Percentiles rank a stretch among this genome's conserved stretches.
These are phyloP conservation scores for Lydus trimaculatus DNA, from an alignment of 2,888 invertebrate genomes.

Conservation along the genomic window DNA sequence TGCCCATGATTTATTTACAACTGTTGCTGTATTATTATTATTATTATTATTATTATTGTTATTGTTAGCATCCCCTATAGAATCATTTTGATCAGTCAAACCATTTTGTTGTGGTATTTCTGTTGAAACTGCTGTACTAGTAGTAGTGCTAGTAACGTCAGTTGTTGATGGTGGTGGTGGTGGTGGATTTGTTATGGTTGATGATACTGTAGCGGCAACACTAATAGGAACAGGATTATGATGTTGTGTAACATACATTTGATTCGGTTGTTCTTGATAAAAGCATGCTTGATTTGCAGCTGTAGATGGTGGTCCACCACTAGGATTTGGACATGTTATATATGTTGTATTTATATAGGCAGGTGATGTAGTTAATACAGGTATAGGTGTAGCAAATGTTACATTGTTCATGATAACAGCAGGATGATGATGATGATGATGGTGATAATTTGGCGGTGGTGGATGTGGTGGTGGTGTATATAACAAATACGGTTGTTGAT, in stretches of 20 bases:
- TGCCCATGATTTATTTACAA: slow-evolving; percentile 70
- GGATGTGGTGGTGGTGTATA: background rate
- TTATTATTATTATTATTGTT: background rate
- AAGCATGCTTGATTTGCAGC: background rate
- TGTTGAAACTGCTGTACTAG: background rate
- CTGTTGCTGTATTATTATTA: slow-evolving; percentile 16
- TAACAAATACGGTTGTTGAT: slow-evolving; percentile 5
- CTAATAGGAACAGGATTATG: background rate
- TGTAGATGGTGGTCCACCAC: background rate
- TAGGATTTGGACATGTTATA: background rate
- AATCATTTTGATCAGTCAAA: slow-evolving; percentile 19
- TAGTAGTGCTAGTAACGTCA: background rate
- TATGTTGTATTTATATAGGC: background rate
- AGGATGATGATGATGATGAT: slow-evolving; percentile 12
- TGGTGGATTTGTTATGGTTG: background rate
- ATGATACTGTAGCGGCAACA: background rate
- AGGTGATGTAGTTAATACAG: slow-evolving; percentile 4
- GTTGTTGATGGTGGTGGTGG: background rate
- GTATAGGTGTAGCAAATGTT: slow-evolving; percentile 12
- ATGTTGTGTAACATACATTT: background rate
- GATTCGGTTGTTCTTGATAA: slow-evolving; percentile 5
- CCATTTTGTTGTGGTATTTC: slow-evolving; percentile 11
- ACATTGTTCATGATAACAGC: slow-evolving; percentile 13
- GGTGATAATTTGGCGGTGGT: slow-evolving; percentile 20
- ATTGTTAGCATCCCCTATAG: background rate